Evolutionary conservation across 2,888 invertebrate genomes (phyloP).

Genomic region (Spodoptera picta): DNA sequence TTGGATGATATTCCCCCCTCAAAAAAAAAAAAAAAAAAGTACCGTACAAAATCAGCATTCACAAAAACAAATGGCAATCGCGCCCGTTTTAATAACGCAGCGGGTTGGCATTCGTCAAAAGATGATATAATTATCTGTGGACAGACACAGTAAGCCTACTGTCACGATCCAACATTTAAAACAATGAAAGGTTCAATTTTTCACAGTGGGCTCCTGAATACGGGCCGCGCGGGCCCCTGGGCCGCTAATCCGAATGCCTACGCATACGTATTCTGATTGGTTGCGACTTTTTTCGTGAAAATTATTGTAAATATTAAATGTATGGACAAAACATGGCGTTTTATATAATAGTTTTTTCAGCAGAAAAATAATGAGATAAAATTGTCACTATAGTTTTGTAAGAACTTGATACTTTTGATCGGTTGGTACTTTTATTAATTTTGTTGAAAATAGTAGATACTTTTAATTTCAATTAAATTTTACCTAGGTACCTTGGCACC

Average conservation of each 20-base stretch:
- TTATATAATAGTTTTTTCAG: no score
- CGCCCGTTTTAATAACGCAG: constrained; percentile 43
- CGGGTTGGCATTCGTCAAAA: constrained; percentile 60
- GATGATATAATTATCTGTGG: constrained; percentile 69
- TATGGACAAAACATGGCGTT: no score
- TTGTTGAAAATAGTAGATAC: no score
- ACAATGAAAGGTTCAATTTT: constrained; percentile 86
- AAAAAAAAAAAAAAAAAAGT: no score
- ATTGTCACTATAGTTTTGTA: no score
- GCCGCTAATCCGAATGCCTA: constrained; percentile 73
- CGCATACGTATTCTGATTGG: constrained; percentile 63
- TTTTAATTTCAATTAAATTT: no score
- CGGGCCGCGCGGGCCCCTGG: constrained; percentile 31
- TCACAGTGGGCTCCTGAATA: constrained; percentile 73
- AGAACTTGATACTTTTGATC: no score
- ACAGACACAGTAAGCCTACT: constrained; percentile 64
- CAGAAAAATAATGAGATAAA: no score
- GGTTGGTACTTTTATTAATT: no score
- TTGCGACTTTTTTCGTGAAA: constrained; percentile 7
- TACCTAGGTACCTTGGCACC: no score
- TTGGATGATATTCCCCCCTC: no score
- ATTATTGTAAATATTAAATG: background rate
- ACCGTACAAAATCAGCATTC: constrained; percentile 24
- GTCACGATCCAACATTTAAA: constrained; percentile 84
- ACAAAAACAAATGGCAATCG: constrained; percentile 23